These are phyloP conservation scores for Parapsyche elsis DNA, from an alignment of 1,140 invertebrate species.

Conservation along the genomic window DNA sequence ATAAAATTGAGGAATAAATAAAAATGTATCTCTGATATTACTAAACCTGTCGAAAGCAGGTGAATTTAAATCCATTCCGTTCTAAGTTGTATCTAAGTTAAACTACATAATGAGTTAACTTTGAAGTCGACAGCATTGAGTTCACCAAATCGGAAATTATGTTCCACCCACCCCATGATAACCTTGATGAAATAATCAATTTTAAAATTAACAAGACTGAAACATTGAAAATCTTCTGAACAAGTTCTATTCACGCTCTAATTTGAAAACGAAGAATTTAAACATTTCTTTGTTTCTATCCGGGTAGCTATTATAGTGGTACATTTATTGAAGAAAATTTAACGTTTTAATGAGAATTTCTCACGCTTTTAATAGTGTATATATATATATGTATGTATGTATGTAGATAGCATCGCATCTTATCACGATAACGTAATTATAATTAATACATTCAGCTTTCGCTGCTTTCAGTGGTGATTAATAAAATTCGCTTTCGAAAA, in stretches of 20 bases:
- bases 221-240: not conserved
- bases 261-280: not conserved
- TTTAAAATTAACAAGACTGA: not conserved
- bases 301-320: no score
- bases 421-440: no score
- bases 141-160: conserved; percentile 20
- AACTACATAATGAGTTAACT: conserved; percentile 48
- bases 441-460: conserved; percentile 7
- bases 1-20: no score
- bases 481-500: no score
- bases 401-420: not conserved
- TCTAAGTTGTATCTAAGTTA: conserved; percentile 28
- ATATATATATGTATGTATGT: not conserved
- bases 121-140: conserved; percentile 15
- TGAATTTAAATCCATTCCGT: not conserved
- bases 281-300: no score
- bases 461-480: no score
- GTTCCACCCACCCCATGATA: not conserved
- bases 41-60: not conserved
- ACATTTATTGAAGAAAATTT: no score
- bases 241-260: not conserved
- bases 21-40: no score
- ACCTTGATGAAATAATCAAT: not conserved
- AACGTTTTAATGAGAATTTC: not conserved
- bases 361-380: not conserved